phyloP scores from a whole-genome alignment of 2,797 vertebrate species.

The Cryptoprocta ferox region DNA sequence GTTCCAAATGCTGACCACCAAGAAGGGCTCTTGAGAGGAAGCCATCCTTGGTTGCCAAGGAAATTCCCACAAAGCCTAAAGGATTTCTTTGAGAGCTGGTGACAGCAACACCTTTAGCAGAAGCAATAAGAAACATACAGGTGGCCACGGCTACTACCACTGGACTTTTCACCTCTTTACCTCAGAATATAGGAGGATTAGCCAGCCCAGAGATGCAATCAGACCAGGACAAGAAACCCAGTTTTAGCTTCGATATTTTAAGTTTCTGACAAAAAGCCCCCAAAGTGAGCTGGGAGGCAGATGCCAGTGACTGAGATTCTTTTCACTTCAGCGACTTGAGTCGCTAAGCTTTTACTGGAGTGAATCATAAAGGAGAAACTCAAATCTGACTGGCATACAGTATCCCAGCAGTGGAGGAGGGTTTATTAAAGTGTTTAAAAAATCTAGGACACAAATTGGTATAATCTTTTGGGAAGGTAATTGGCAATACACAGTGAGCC shows the following conservation, averaged over 20 bases:
- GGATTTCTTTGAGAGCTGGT: constrained; percentile 41
- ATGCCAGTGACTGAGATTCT: background rate
- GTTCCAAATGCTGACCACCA: constrained; percentile 58
- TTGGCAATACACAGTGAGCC: background rate
- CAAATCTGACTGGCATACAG: constrained; percentile 14
- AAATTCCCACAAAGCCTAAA: constrained; percentile 70
- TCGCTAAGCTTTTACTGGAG: constrained; percentile 10
- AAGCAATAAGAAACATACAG: background rate
- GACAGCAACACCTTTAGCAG: background rate
- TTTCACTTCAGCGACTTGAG: background rate
- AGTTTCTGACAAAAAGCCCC: constrained; percentile 36
- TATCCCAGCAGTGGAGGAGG: background rate
- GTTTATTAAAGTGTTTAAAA: constrained; percentile 43
- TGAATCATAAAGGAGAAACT: constrained; percentile 55
- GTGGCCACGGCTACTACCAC: background rate
- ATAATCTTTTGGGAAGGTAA: constrained; percentile 36
- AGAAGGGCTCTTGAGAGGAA: constrained; percentile 43
- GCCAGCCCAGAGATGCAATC: background rate
- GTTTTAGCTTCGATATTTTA: background rate
- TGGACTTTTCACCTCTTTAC: background rate
- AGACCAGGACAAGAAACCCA: background rate
- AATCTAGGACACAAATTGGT: constrained; percentile 11
- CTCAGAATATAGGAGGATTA: background rate
- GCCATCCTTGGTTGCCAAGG: constrained; percentile 73
- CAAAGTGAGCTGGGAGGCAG: background rate